Evolutionary conservation across 2,113 vertebrate species (phyloP).

Genomic region (Ceyx melanurus): DNA sequence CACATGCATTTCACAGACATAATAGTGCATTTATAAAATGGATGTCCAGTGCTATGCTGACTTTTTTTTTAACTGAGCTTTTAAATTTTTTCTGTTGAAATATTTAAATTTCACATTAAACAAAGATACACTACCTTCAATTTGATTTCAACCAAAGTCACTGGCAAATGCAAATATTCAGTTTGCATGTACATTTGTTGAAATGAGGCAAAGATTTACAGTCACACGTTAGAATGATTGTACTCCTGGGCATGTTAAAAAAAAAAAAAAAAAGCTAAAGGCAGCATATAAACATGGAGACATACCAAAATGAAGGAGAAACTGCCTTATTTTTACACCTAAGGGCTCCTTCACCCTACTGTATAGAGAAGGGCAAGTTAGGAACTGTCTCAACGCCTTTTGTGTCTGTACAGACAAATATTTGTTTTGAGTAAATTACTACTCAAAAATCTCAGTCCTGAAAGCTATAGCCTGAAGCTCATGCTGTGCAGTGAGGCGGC

Average conservation of each 20-base stretch:
- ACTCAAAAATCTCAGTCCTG: background rate
- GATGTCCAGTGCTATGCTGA: background rate
- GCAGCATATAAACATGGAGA: background rate
- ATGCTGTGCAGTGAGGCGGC: too few relatives aligned
- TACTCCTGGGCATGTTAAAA: background rate
- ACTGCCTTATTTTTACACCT: background rate
- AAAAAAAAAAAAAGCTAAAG: background rate
- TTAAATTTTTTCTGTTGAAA: background rate
- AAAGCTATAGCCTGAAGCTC: background rate
- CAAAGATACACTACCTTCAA: background rate
- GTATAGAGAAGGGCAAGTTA: background rate
- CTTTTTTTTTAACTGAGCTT: background rate
- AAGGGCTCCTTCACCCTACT: background rate
- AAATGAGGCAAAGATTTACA: background rate
- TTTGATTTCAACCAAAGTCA: background rate
- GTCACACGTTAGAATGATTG: background rate
- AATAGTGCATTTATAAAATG: background rate
- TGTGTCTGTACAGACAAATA: background rate
- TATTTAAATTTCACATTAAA: background rate
- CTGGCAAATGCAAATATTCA: background rate
- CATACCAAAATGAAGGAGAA: background rate
- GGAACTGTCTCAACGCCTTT: background rate
- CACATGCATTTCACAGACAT: background rate
- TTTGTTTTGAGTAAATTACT: background rate
- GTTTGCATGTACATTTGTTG: background rate